Conservation (phyloP, 2,888 invertebrate species). For the Diplazon laetatorius region DNA sequence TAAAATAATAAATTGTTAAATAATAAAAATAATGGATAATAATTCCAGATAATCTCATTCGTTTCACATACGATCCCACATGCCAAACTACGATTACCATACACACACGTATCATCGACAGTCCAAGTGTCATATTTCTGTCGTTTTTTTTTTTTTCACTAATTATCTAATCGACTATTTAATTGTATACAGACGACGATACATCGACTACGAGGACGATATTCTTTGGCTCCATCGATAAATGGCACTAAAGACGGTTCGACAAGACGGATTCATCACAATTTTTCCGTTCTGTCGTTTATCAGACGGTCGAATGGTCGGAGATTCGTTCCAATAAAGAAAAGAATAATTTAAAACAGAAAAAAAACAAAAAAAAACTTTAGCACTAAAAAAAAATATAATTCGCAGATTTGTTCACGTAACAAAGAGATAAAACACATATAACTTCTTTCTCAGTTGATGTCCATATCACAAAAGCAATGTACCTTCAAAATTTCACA, state of each 20-base stretch:
- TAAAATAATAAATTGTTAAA: neutral
- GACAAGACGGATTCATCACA: neutral
- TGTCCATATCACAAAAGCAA: no score
- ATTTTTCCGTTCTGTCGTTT: neutral
- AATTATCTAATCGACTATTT: slow-evolving; percentile 2
- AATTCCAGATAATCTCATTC: no score
- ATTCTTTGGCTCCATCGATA: slow-evolving; percentile 40
- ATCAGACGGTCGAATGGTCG: neutral
- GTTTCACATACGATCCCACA: no score
- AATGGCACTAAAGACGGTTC: neutral
- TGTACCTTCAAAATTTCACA: no score
- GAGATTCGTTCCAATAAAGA: neutral
- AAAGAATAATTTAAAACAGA: no score
- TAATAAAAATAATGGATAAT: neutral
- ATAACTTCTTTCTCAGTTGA: no score
- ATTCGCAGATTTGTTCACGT: no score
- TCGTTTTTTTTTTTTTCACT: neutral
- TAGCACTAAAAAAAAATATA: no score
- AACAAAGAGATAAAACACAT: no score
- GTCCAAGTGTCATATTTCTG: neutral
- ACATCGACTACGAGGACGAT: slow-evolving; percentile 26
- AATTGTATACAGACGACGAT: slow-evolving; percentile 15
- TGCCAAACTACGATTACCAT: no score
- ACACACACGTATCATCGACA: neutral
- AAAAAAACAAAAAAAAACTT: slow-evolving; percentile 4